phyloP scores from a whole-genome alignment of 2,888 invertebrate genomes.

The Cosmia trapezina region DNA sequence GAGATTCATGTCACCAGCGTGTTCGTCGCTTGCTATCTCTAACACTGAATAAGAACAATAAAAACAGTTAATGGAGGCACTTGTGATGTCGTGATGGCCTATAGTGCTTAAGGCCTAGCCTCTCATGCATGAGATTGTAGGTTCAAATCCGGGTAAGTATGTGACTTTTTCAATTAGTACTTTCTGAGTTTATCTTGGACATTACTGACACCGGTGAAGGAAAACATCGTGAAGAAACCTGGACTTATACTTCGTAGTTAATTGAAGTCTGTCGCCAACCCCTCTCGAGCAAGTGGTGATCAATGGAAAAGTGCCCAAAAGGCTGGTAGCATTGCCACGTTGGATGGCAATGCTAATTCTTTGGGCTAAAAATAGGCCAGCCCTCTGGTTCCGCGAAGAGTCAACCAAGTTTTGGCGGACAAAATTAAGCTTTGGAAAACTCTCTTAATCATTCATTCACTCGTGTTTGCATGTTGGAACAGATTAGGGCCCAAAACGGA shows the following conservation, averaged over 20 bases:
- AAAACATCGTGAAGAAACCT: background rate
- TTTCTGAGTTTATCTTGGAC: background rate
- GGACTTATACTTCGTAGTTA: background rate
- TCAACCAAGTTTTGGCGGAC: background rate
- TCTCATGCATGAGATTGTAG: background rate
- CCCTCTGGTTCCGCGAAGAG: no score
- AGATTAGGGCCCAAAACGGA: background rate
- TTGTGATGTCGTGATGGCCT: background rate
- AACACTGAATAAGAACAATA: slow-evolving; percentile 83
- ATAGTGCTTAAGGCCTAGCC: background rate
- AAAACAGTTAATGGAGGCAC: background rate
- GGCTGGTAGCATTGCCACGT: no score
- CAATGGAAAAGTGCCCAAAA: background rate
- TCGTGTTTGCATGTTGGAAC: background rate
- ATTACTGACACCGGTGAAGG: background rate
- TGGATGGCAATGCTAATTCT: no score
- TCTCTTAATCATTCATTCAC: background rate
- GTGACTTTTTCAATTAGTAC: background rate
- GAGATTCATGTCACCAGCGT: slow-evolving; percentile 82
- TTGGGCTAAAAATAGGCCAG: no score
- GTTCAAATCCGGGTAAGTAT: background rate
- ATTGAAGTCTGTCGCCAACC: background rate
- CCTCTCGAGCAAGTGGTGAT: background rate
- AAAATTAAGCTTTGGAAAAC: background rate
- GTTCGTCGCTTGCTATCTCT: slow-evolving; percentile 91